Evolutionary conservation across 2,113 vertebrate genomes (phyloP), one percentile per base, ranked within the genome.

Genomic region (Panthera tigris): DNA sequence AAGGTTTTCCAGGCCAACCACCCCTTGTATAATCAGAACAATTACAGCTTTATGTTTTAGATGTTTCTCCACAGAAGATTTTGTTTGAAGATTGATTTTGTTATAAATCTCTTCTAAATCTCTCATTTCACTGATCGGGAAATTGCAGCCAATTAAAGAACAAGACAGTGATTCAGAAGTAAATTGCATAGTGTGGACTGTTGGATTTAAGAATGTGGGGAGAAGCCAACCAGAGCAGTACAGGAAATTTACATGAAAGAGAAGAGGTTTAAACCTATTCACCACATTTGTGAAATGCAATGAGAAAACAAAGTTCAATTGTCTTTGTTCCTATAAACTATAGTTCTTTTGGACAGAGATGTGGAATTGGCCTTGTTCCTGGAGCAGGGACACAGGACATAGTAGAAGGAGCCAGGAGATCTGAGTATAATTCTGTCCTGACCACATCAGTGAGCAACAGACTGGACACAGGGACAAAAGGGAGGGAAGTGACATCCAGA

Each of bases 81-180:
- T 91, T 94, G 79, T 95, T 81, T 95, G 61, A 91, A 96, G 69
- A 48, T 18, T 0, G n/a, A 11, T 73, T 87, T 78, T 89, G 39
- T 61, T 95, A 48, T 18, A 50, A 41, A 61, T 94, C 18, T 96
- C 10, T 23, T 83, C 48, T 66, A 66, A 80, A 76, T 83, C 63
- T 95, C 39, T 93, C 39, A 91, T 81, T 96, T 96, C 52, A 61
- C 33, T 66, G 7, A 61, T 89, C 36, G 61, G 63, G 78, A 97
- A 91, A 93, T 73, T 94, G 36, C 29, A 84, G 55, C 21, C 48
- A 91, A 45, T 93, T 83, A 84, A 92, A 94, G 45, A 57, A 50
- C 23, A 80, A 57, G 71, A 63, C 4, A 88, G 3, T 52, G 69
- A 85, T 83, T 88, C 76, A 63, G 18, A 93, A 74, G n/a, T 57